Base-by-base conservation (phyloP, 2,888 invertebrate genomes). In the Oxytorus armatus region DNA sequence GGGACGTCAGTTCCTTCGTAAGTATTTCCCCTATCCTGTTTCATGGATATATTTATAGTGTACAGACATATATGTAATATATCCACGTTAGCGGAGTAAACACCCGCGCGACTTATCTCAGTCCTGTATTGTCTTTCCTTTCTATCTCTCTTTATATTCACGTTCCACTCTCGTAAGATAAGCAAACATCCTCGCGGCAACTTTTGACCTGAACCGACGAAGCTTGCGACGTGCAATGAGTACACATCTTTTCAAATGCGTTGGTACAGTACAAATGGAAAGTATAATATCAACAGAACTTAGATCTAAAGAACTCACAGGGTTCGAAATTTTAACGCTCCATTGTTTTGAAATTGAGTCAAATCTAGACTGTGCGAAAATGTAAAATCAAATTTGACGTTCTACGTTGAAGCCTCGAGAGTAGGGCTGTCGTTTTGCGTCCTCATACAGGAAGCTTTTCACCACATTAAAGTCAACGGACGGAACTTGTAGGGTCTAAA, bases 131-230 rank as follows among this genome's bases (percentile, higher is more conserved):
- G 61, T 72, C 25, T 57, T 47, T 59, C 57, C 36, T 61, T 42
- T 44, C 33, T 21, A 21, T 70, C 10, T 49, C 25, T 39, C 42
- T 16, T 10, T 55, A 44, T 21, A 55, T 42, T 42, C 49, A 61
- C 51, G 57, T 75, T 79, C 49, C 44, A 59, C 63, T 49, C 51
- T 39, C 74, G 36, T 25, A 51, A 75, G 75, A 79, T 79, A 79
- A 79, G 69, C 70, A 75, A 69, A 75, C 39, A 79, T 78, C 65
- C 79, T 70, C 70, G 70, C 25, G 65, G 79, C 70, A 29, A 79
- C 70, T 79, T 79, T 75, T 70, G 69, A 79, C 69, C 57, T 18
- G 75, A 57, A 16, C 39, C 21, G 39, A 59, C 25, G 14, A 44
- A 66, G 44, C 18, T 51, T n/a, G 11, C 5, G 21, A 69, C 18